Conservation (phyloP, 2,113 vertebrate genomes). For the Columbina picui region DNA sequence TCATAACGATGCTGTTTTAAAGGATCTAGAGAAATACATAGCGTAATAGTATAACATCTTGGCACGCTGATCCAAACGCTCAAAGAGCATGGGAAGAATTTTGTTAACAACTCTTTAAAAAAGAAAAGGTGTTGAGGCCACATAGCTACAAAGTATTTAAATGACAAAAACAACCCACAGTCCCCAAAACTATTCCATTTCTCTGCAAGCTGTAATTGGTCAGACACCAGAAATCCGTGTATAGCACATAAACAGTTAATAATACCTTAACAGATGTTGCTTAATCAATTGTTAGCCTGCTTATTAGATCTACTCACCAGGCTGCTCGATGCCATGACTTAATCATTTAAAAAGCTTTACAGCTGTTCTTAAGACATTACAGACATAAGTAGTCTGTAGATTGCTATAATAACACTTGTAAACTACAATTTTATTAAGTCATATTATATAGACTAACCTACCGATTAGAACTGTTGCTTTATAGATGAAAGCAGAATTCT, state of each 20-base stretch:
- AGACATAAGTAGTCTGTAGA: conserved; percentile 34
- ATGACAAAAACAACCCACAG: background rate
- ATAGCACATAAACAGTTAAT: conserved; percentile 53
- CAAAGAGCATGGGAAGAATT: background rate
- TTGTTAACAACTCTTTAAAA: background rate
- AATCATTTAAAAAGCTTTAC: conserved; percentile 52
- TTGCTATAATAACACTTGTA: conserved; percentile 55
- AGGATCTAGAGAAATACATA: background rate
- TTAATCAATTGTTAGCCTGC: conserved; percentile 54
- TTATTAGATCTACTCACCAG: conserved; percentile 52
- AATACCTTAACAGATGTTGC: conserved; percentile 54
- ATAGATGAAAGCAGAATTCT: conserved; percentile 53
- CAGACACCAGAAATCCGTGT: background rate
- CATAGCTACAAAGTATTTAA: background rate
- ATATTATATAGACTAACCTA: conserved; percentile 64
- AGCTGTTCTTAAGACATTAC: conserved; percentile 63
- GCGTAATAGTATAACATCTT: background rate
- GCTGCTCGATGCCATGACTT: conserved; percentile 10
- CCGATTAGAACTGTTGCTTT: background rate
- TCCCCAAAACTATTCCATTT: background rate
- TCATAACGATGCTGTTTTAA: background rate
- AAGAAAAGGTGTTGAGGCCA: background rate
- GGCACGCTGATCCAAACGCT: background rate
- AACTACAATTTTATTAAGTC: conserved; percentile 62
- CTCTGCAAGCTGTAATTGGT: background rate